Evolutionary conservation across 2,888 invertebrate genomes (phyloP), one percentile per base, ranked within the genome.

Genomic region (Coleophora deauratella): DNA sequence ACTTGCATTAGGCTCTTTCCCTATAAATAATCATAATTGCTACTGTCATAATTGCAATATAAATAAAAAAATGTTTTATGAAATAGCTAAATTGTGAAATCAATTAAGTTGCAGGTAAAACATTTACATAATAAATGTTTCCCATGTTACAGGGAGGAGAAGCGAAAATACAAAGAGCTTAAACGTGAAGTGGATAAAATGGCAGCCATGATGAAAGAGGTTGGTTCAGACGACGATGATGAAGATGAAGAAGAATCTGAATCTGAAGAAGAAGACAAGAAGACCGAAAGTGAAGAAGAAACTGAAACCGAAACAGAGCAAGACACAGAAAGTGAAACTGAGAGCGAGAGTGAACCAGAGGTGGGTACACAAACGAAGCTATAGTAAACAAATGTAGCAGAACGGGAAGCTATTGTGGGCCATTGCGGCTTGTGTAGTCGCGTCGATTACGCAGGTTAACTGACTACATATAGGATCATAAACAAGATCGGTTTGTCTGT

Each of bases 141-240:
- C 30, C 36, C 38, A 30, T 27, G 37, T 57, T 59, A 42, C 58
- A 90, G 90, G 57, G 92, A 92, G 33, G 95, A 94, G 58, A 93
- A 93, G 62, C 91, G 91, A 60, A 94, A 93, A 73, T 94, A 91
- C 74, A 94, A 92, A 63, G 90, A 90, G 53, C 73, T 96, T 33
- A 94, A 95, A 68, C 94, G 94, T 52, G 95, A 96, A 79, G 95
- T 95, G 9, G 94, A 95, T 62, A 95, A 95, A 78, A 96, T 96
- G 95, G 95, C 95, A 0, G 91, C 92, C 11, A 87, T 95, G 62
- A 92, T 96, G 92, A 94, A 92, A 56, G 93, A 93, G 57, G 90
- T 89, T 2, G 92, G 91, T 1, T 91, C 91, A 6, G 92, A 92
- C 1, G 90, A 90, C 0, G 90, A 90, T 3, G 91, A 89, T 3